Conservation (phyloP, 2,888 invertebrate genomes). For the Sarcophaga caerulescens region DNA sequence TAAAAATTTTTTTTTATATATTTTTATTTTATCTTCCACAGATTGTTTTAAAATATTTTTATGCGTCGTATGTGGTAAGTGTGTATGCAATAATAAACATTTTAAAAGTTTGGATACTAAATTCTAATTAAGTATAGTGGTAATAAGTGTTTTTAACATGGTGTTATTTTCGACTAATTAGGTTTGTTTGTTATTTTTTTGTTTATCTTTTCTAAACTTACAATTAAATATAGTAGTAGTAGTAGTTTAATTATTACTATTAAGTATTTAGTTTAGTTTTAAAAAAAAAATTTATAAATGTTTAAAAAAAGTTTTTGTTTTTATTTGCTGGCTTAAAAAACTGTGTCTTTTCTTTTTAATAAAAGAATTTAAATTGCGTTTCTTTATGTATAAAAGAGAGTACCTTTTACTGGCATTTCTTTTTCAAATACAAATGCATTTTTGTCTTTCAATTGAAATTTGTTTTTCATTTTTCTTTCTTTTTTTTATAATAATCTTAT, state of each 20-base stretch:
- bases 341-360: background rate
- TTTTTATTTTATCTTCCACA: conserved; percentile 26
- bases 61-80: conserved; percentile 8
- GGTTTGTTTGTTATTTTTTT: no score
- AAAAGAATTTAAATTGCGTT: background rate
- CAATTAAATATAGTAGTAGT: background rate
- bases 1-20: conserved; percentile 5
- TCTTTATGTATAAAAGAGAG: background rate
- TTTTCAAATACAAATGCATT: conserved; percentile 34
- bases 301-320: background rate
- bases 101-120: no score
- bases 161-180: conserved; percentile 32
- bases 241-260: no score
- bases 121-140: no score
- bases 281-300: no score
- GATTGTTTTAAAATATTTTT: background rate
- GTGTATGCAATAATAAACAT: background rate
- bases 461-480: background rate
- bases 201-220: background rate
- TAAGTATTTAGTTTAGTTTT: no score
- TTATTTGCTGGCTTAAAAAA: background rate
- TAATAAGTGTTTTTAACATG: conserved; percentile 44
- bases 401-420: conserved; percentile 34
- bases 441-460: background rate
- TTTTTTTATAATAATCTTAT: background rate